Evolutionary conservation across 1,140 invertebrate genomes (phyloP), one percentile per base, ranked within the genome.

Genomic region (Ctenoplectra terminalis): DNA sequence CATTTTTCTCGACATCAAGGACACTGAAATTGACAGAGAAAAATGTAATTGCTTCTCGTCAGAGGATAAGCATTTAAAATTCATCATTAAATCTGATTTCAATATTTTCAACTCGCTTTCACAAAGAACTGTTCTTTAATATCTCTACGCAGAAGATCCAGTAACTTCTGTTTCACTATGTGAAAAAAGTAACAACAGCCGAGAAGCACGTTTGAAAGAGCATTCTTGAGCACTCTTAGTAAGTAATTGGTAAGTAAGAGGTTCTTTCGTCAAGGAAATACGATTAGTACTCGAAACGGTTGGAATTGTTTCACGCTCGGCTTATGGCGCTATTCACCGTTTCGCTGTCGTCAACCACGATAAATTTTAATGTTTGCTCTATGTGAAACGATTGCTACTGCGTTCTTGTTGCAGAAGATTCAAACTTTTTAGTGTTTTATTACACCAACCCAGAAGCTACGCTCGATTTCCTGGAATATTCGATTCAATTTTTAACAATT

Each of bases 311-410:
- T 54, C 34, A 26, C 34, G 13, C 15, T 20, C 50, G 31, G 31
- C 23, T 54, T 26, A 26, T 34, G 7, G n/a, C 23, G 7, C 23
- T n/a, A 23, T n/a, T 70, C 50, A 15, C 13, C 15, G 50, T 54
- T 52, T 31, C 48, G 11, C 43, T 37, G 31, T 52, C 31, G 23
- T 34, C 31, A 37, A 5, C 50, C 23, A 17, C 20, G 48, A 26
- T 70, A 70, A 70, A 70, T 70, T 54, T 54, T 54, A 70, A 70
- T 26, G 50, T 54, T 37, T 70, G 31, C 34, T 69, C 5, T 48
- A 50, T 5, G 46, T 20, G 29, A 26, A 50, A 50, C 40, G 34
- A 54, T 23, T 20, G 52, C 54, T 54, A 15, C n/a, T 54, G n/a
- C 23, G 20, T n/a, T 20, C 9, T 29, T 8, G 8, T 50, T 17